These are phyloP conservation scores for Cistogaster globosa DNA, from an alignment of 2,888 invertebrate genomes.

Conservation along the genomic window DNA sequence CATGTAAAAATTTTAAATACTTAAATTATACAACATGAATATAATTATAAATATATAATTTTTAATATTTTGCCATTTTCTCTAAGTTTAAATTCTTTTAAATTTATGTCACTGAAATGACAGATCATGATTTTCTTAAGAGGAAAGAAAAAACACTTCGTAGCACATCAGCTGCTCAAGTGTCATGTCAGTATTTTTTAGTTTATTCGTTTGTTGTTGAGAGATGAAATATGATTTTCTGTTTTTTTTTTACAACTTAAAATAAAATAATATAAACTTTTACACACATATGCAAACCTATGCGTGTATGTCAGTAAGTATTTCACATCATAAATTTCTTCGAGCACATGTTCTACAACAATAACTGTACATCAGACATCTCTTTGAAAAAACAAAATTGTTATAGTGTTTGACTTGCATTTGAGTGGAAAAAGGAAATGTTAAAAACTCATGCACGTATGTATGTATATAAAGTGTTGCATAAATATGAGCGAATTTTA, in stretches of 20 bases:
- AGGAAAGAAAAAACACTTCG: constrained; percentile 5
- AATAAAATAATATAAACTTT: constrained; percentile 12
- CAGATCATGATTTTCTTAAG: neutral
- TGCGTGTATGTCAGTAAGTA: neutral
- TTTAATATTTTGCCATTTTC: neutral
- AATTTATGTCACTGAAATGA: neutral
- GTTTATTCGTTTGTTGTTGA: constrained; percentile 3
- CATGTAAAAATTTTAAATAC: too few species aligned
- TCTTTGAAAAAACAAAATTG: constrained; percentile 14
- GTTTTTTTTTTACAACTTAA: constrained; percentile 10
- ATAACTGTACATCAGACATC: constrained; percentile 49
- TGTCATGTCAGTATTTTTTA: constrained; percentile 38
- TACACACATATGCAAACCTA: neutral
- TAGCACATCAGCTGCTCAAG: constrained; percentile 39
- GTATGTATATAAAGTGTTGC: neutral
- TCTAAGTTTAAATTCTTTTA: neutral
- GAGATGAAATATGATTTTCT: constrained; percentile 50
- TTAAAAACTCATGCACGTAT: neutral
- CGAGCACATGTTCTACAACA: constrained; percentile 48
- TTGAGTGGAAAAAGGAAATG: neutral
- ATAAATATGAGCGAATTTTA: constrained; percentile 7
- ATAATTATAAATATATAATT: too few species aligned
- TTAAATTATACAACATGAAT: too few species aligned
- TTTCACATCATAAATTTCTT: constrained; percentile 29
- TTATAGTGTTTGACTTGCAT: neutral